These are phyloP conservation scores for Macrotis lagotis DNA, from an alignment of 2,113 vertebrate species.

Conservation along the genomic window DNA sequence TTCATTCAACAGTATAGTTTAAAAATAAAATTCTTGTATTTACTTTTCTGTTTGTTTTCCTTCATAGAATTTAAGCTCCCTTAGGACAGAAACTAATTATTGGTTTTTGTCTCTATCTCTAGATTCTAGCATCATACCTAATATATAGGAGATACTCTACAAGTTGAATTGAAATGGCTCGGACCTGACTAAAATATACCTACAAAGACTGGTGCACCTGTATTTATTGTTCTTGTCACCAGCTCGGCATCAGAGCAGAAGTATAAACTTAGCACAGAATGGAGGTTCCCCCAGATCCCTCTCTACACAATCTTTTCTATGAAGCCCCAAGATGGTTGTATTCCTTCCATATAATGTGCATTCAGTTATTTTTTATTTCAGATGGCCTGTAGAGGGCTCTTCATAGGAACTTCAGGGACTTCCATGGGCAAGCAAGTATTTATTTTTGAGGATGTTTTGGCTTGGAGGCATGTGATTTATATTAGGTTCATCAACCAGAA, in stretches of 20 bases:
- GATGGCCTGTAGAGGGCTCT: not conserved
- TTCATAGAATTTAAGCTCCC: not conserved
- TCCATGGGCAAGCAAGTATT: not conserved
- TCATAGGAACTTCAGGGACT: not conserved
- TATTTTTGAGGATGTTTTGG: not conserved
- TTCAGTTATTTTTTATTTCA: not conserved
- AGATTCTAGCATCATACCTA: not conserved
- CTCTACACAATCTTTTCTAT: not conserved
- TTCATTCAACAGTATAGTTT: not conserved
- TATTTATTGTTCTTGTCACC: not conserved
- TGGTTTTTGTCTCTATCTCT: not conserved
- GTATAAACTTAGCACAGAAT: not conserved
- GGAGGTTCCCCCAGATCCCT: not conserved
- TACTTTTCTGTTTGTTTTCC: not conserved
- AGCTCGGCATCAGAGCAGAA: not conserved
- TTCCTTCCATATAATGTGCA: not conserved
- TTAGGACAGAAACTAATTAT: not conserved
- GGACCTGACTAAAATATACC: not conserved
- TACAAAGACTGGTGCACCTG: not conserved
- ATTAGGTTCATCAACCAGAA: not conserved
- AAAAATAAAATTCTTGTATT: not conserved
- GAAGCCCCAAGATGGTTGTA: not conserved
- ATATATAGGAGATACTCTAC: not conserved
- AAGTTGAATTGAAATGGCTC: not conserved
- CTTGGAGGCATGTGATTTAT: not conserved